phyloP scores from a whole-genome alignment of 2,113 vertebrate genomes.

The Halichoerus grypus region DNA sequence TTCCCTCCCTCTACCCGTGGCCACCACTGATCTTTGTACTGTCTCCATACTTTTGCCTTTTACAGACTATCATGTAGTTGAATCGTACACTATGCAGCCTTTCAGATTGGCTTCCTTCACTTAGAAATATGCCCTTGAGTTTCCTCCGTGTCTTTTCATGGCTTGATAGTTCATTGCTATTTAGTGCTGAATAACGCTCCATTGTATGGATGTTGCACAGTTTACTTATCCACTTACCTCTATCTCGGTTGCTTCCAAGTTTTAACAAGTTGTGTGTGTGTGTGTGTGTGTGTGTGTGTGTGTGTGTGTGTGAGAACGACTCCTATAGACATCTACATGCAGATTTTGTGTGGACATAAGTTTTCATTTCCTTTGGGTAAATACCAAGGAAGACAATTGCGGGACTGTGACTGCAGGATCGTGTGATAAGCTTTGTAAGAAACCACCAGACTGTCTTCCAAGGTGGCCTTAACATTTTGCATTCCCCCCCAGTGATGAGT shows the following conservation, averaged over 20 bases:
- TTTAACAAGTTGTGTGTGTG: background rate
- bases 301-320: fast-evolving
- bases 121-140: background rate
- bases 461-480: fast-evolving
- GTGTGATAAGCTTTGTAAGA: background rate
- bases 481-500: fast-evolving
- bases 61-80: background rate
- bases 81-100: fast-evolving
- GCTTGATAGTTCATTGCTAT: background rate
- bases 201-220: background rate
- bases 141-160: background rate
- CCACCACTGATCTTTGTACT: background rate
- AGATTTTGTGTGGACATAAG: background rate
- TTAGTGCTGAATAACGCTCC: too few species aligned
- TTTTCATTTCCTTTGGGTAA: background rate
- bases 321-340: too few species aligned
- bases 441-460: fast-evolving
- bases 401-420: fast-evolving
- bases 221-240: background rate
- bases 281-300: background rate
- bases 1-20: fast-evolving
- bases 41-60: background rate
- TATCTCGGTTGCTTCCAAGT: background rate
- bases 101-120: background rate
- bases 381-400: too few species aligned